Evolutionary conservation across 2,113 vertebrate species (phyloP).

Genomic region (Syngnathus scovelli): DNA sequence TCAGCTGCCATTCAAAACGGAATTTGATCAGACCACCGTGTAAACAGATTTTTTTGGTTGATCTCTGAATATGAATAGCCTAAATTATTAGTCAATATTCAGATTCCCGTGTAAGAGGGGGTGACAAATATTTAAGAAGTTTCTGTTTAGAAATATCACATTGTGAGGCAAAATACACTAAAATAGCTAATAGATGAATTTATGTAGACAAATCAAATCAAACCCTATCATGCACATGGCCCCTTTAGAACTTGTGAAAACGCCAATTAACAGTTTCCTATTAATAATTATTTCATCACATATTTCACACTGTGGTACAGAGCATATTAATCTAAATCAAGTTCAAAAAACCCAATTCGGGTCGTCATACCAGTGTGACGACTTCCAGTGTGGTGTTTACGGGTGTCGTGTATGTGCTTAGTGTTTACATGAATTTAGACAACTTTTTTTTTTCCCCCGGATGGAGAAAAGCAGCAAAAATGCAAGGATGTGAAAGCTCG

Average conservation of each 20-base stretch:
- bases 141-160: background rate
- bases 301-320: background rate
- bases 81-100: background rate
- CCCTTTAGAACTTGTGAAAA: no score
- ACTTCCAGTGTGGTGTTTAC: constrained; percentile 10
- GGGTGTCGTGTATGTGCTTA: constrained; percentile 3
- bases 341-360: constrained; percentile 15
- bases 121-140: background rate
- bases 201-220: no score
- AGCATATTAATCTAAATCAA: no score
- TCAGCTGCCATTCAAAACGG: background rate
- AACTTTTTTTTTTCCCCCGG: background rate
- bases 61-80: background rate
- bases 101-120: background rate
- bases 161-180: background rate
- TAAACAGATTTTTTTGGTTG: background rate
- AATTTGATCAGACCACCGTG: background rate
- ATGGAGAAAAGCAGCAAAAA: constrained; percentile 13
- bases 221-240: no score
- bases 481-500: constrained; percentile 20
- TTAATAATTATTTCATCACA: no score
- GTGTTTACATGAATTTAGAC: constrained; percentile 16
- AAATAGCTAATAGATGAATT: no score
- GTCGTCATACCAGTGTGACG: constrained; percentile 1
- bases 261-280: no score